Percentiles rank a stretch among this genome's conserved stretches.
Evolutionary conservation across 2,888 invertebrate genomes (phyloP).

Genomic region (Acrobasis consociella): DNA sequence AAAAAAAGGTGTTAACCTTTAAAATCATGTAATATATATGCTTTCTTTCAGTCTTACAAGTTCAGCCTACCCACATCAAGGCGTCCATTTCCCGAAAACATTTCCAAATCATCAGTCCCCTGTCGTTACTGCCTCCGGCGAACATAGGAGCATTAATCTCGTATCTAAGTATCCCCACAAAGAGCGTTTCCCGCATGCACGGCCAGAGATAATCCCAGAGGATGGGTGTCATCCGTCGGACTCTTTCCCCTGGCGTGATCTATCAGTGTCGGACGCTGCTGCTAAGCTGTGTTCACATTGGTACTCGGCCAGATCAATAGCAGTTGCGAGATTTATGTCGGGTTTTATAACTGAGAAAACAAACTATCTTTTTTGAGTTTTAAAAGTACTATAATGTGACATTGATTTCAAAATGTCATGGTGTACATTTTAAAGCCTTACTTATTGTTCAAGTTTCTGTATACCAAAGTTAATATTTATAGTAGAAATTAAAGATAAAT

Average conservation of each 20-base stretch:
- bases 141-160: constrained; percentile 16
- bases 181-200: constrained; percentile 21
- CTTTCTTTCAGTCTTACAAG: no score
- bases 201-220: constrained; percentile 32
- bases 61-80: no score
- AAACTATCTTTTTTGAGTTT: background rate
- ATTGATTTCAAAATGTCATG: no score
- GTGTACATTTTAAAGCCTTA: no score
- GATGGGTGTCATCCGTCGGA: constrained; percentile 32
- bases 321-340: constrained; percentile 8
- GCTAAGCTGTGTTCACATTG: constrained; percentile 27
- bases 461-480: no score
- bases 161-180: constrained; percentile 14
- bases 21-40: no score
- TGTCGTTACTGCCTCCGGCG: background rate
- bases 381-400: no score
- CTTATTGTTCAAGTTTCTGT: no score
- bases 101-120: background rate
- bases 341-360: constrained; percentile 8
- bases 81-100: no score
- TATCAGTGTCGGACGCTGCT: constrained; percentile 33
- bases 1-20: no score
- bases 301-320: constrained; percentile 7
- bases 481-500: no score
- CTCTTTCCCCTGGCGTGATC: constrained; percentile 31